Evolutionary conservation across 2,113 vertebrate genomes (phyloP), one percentile per base, ranked within the genome.

Genomic region (Dromiciops gliroides): DNA sequence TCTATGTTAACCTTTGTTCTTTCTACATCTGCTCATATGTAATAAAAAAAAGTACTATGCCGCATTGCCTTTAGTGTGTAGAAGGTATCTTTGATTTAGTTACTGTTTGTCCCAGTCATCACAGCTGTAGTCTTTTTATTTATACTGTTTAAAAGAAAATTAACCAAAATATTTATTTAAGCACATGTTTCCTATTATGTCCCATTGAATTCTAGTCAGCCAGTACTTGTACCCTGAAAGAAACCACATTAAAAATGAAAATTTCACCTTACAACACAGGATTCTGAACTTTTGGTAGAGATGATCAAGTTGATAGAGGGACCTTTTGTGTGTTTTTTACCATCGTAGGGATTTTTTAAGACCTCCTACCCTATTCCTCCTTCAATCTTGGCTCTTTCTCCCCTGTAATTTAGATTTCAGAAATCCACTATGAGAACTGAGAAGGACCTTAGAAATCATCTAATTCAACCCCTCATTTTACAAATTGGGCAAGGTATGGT

Each of bases 71-170:
- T 48, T 90, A 90, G 47, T 90, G 24, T 50, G 89, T 90, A 48
- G 48, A 90, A 90, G 89, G 89, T 90, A 90, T 90, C 89, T 49
- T 90, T 90, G 89, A 90, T 90, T 90, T 90, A 90, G 89, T 90
- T 90, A 90, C 89, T 90, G 89, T 90, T 83, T 90, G 89, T 90
- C 47, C 89, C 89, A 48, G 89, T 50, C 89, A 48, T 90, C 48
- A 50, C 89, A 90, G 89, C 89, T 90, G 89, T 90, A 90, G 89
- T 49, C 89, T 90, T 90, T 90, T 90, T 90, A 90, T 90, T 90
- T 90, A 90, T 90, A 90, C 89, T 90, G 89, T 90, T 90, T 90
- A 90, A 90, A 50, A 90, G 89, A 90, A 90, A 90, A 90, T 90
- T 90, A 90, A 90, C 89, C 89, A 90, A 90, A 90, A 90, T 90